Percentiles rank a stretch among this genome's conserved stretches.
phyloP scores from a whole-genome alignment of 2,888 invertebrate species.

The Tiliacea aurago region DNA sequence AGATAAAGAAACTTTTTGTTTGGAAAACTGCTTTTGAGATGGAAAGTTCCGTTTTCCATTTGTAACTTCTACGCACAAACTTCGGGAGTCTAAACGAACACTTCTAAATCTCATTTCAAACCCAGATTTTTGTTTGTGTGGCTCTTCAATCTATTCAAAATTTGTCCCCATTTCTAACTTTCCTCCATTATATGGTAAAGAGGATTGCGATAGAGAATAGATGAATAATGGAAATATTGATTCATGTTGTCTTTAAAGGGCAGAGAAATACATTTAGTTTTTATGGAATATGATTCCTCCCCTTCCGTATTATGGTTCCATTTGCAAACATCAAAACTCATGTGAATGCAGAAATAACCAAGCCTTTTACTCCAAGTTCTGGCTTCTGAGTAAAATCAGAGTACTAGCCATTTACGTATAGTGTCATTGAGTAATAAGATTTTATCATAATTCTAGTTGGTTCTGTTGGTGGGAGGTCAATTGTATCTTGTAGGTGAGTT shows the following conservation, averaged over 20 bases:
- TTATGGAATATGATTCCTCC: not conserved
- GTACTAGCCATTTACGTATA: not conserved
- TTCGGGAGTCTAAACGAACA: not conserved
- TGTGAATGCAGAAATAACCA: not conserved
- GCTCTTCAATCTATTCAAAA: constrained; percentile 31
- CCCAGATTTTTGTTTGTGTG: constrained; percentile 16
- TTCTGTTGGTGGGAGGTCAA: constrained; percentile 41
- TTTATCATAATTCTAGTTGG: constrained; percentile 27
- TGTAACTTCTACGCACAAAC: not conserved
- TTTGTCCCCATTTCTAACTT: constrained; percentile 35
- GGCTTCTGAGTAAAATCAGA: constrained; percentile 10
- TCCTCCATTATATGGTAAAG: constrained; percentile 27
- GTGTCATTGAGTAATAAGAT: constrained; percentile 12
- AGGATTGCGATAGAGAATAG: constrained; percentile 12
- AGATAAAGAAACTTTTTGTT: not conserved
- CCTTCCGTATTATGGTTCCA: not conserved
- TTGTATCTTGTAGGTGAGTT: constrained; percentile 17
- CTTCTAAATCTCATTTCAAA: constrained; percentile 3
- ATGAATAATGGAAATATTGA: constrained; percentile 27
- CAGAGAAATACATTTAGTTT: constrained; percentile 2
- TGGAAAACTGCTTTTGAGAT: not conserved
- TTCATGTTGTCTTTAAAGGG: not conserved
- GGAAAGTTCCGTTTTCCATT: not conserved
- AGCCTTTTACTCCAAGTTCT: not conserved
- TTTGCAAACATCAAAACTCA: not conserved